Percentiles rank a stretch among this genome's conserved stretches.
Conservation (phyloP, 2,797 vertebrate genomes). For the Parotocinclus haroldoi region DNA sequence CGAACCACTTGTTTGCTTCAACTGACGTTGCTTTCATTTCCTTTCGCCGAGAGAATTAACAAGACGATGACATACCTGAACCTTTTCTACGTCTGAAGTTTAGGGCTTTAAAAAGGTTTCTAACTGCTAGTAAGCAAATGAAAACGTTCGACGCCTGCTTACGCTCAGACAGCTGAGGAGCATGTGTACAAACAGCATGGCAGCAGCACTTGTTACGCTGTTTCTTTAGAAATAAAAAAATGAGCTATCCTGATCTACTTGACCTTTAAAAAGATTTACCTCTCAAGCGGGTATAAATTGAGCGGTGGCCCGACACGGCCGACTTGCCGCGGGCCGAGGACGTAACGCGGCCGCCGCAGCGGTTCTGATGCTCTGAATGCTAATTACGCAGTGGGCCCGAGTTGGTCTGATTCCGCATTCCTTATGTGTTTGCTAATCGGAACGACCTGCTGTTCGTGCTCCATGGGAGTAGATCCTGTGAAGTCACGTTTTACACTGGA, state of each 20-base stretch:
- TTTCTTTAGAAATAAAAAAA: slow-evolving; percentile 24
- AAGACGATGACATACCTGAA: too few relatives aligned
- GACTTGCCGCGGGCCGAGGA: slow-evolving; percentile 16
- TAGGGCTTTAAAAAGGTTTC: too few relatives aligned
- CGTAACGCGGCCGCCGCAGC: background rate
- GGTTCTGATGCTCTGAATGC: slow-evolving; percentile 16
- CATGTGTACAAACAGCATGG: slow-evolving; percentile 18
- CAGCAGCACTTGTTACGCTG: slow-evolving; percentile 13
- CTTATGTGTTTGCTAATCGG: background rate
- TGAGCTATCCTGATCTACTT: slow-evolving; percentile 18
- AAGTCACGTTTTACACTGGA: slow-evolving; percentile 3
- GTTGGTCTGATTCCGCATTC: background rate
- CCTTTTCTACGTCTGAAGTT: too few relatives aligned
- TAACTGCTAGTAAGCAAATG: too few relatives aligned
- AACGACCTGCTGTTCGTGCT: slow-evolving; percentile 1
- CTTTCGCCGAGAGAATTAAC: too few relatives aligned
- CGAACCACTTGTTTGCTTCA: too few relatives aligned
- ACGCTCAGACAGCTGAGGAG: background rate
- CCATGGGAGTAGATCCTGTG: background rate
- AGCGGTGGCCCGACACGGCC: background rate
- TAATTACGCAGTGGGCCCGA: background rate
- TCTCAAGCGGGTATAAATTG: slow-evolving; percentile 26
- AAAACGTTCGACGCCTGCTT: background rate
- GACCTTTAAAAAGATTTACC: slow-evolving; percentile 35
- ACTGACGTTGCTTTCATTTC: too few relatives aligned